Conservation (phyloP, 2,113 vertebrate genomes). For the Aldabrachelys gigantea region DNA sequence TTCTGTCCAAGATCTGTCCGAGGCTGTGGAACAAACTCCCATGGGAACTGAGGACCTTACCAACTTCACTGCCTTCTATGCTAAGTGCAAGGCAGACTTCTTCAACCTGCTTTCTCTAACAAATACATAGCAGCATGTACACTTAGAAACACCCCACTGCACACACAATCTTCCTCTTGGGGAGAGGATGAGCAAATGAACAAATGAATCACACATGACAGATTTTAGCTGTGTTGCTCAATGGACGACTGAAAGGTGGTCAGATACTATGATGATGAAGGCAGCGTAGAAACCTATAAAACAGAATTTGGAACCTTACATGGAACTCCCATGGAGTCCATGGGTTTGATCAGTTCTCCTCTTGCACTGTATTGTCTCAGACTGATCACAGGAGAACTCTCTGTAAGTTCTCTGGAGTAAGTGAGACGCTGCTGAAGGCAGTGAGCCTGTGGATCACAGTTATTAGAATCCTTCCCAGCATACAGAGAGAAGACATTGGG, state of each 20-base stretch:
- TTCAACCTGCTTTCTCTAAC: neutral
- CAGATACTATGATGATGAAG: neutral
- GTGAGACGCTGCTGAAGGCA: neutral
- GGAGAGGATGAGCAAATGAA: neutral
- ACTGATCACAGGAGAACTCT: neutral
- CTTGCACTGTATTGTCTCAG: neutral
- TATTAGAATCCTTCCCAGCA: neutral
- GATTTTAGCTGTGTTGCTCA: neutral
- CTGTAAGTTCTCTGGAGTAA: neutral
- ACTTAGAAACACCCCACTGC: neutral
- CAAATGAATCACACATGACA: neutral
- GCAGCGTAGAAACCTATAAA: neutral
- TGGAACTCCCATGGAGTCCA: neutral
- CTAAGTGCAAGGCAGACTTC: neutral
- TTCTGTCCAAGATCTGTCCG: neutral
- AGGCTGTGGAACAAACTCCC: neutral
- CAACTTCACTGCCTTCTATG: neutral
- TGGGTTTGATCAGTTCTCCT: neutral
- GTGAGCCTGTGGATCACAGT: neutral
- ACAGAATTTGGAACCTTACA: neutral
- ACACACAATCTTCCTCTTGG: neutral
- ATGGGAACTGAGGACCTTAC: neutral
- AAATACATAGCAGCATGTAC: neutral
- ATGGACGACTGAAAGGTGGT: neutral
- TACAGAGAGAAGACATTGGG: neutral